A percentile compares a stretch with the other conserved stretches of the same genome.
These are phyloP conservation scores for Leuciscus idus DNA, from an alignment of 2,113 vertebrate species.

Conservation along the genomic window DNA sequence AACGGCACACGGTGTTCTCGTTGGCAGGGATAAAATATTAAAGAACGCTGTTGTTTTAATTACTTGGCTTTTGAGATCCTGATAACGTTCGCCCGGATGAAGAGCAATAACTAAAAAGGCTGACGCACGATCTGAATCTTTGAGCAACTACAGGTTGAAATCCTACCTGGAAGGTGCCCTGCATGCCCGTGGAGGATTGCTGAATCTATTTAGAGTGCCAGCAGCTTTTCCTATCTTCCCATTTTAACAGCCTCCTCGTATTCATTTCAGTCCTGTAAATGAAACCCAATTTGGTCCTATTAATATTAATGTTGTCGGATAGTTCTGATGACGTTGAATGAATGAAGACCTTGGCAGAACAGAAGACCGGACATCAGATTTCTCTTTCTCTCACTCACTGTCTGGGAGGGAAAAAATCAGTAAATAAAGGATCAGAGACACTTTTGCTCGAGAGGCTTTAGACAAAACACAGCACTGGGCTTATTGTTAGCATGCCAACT, in stretches of 20 bases:
- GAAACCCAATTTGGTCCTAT: slow-evolving; percentile 87
- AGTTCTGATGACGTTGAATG: slow-evolving; percentile 88
- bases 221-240: slow-evolving; percentile 59
- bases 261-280: slow-evolving; percentile 85
- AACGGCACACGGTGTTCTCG: background rate
- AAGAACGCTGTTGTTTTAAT: slow-evolving; percentile 19
- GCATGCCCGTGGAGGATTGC: slow-evolving; percentile 56
- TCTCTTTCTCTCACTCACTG: no score
- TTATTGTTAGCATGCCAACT: slow-evolving; percentile 79
- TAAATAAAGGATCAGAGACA: slow-evolving; percentile 74
- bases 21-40: slow-evolving; percentile 34
- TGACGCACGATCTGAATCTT: slow-evolving; percentile 55
- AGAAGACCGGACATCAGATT: background rate
- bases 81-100: slow-evolving; percentile 14
- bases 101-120: slow-evolving; percentile 37
- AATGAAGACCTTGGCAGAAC: slow-evolving; percentile 84
- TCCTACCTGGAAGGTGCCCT: slow-evolving; percentile 65
- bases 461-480: slow-evolving; percentile 52
- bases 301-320: slow-evolving; percentile 90
- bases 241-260: slow-evolving; percentile 78
- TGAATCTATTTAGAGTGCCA: slow-evolving; percentile 68
- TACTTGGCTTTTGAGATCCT: slow-evolving; percentile 24
- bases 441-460: slow-evolving; percentile 77
- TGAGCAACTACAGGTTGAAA: slow-evolving; percentile 59
- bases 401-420: slow-evolving; percentile 67